Conservation (phyloP, 2,888 invertebrate genomes). For the Elaeidobius kamerunicus region DNA sequence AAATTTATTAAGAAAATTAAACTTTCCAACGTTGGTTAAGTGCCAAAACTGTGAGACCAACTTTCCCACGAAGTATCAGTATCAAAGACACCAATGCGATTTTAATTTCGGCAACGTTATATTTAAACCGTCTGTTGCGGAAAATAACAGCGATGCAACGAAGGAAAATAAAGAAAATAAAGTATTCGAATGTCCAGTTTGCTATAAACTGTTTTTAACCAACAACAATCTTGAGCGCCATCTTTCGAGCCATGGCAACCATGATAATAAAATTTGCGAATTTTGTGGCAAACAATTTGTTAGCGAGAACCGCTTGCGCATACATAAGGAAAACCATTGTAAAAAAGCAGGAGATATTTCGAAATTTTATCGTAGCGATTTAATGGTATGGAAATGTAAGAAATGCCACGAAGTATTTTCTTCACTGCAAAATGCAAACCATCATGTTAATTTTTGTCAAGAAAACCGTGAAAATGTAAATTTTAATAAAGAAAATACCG, state of each 20-base stretch:
- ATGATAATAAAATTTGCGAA: slow-evolving; percentile 47
- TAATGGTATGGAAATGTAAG: slow-evolving; percentile 49
- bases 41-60: slow-evolving; percentile 51
- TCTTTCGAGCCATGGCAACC: slow-evolving; percentile 45
- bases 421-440: slow-evolving; percentile 41
- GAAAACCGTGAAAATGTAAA: slow-evolving; percentile 12
- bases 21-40: slow-evolving; percentile 44
- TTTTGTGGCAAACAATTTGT: slow-evolving; percentile 50
- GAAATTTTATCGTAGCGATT: slow-evolving; percentile 50
- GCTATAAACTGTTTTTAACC: slow-evolving; percentile 48
- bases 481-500: slow-evolving; percentile 14
- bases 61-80: slow-evolving; percentile 50
- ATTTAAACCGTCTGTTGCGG: slow-evolving; percentile 39
- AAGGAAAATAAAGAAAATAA: slow-evolving; percentile 28
- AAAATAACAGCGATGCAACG: slow-evolving; percentile 42
- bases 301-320: slow-evolving; percentile 48
- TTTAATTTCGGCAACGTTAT: slow-evolving; percentile 48
- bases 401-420: slow-evolving; percentile 50
- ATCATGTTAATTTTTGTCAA: slow-evolving; percentile 34
- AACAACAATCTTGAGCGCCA: slow-evolving; percentile 48
- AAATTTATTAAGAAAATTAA: slow-evolving; percentile 27
- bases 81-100: slow-evolving; percentile 50
- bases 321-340: slow-evolving; percentile 50
- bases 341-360: slow-evolving; percentile 49
- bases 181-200: slow-evolving; percentile 46